Evolutionary conservation across 2,113 vertebrate genomes (phyloP), one percentile per base, ranked within the genome.

Genomic region (Stomatorhinus ivindoensis): DNA sequence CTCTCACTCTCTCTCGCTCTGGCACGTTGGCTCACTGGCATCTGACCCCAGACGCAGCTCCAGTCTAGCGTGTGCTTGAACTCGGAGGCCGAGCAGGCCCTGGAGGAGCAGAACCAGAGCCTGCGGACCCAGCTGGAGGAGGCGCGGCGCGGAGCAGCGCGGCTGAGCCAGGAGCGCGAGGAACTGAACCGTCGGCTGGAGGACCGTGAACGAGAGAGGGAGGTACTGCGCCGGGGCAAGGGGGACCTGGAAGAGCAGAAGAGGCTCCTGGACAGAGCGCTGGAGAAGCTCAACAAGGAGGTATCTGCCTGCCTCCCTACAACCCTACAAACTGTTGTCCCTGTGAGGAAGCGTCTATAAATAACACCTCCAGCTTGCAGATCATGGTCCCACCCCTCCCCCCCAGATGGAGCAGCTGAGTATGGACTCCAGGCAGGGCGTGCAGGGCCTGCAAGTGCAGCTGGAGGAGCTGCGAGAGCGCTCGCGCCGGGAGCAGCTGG

Each of bases 381-480:
- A 55, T 55, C 53, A 61, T 61, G 55, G 55, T 17, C 17, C 35
- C 27, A 35, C 65, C 0, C 65, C 0, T 0, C 3, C 58, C 24
- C 9, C 2, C 3, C 92, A 99, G 98, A 95, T 99, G 94, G 97
- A 97, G 92, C 88, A 94, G 92, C 96, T 98, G 94, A 93, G 97
- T 3, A 93, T 93, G 4, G 96, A 98, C 39, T 99, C 98, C 0
- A 96, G 96, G 58, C 95, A 96, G 90, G 97, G 97, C 0, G 94
- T 99, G 76, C 91, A 93, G 0, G 7, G 50, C 0, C 95, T 99
- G 58, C 96, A 96, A 89, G 88, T 93, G 0, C 97, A 99, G 92
- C 93, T 99, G 89, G 97, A 98, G 11, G 98, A 98, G 51, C 97
- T 97, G 89, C 96, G 96, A 92, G 98, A 99, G 89, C 98, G 97